Evolutionary conservation across 37 sponge, comb jelly and placozoan species (phyloP), one percentile per base, ranked within the genome.

Genomic region (Dysidea cf. avara): DNA sequence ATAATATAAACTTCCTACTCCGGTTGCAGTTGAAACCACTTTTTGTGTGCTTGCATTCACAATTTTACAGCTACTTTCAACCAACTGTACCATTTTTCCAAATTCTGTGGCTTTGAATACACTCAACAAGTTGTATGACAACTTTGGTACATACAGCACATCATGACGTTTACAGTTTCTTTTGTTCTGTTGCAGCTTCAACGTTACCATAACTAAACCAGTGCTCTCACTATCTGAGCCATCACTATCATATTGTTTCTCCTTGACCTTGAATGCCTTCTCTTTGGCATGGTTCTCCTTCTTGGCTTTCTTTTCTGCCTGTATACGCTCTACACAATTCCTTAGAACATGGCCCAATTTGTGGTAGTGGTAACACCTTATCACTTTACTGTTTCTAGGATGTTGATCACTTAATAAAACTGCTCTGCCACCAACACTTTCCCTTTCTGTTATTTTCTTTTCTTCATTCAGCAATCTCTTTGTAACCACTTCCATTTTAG

Each of bases 71-170:
- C 35, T 60, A 46, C 11, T 22, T 36, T 61, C 36, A 62, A 21
- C 50, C 29, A 80, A 80, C 64, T 69, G 60, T 16, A 53, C 25
- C 20, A 21, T 39, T 24, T 66, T 74, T n/a, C 82, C 75, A 31
- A 25, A 21, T 56, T 82, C 60, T 24, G 70, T 68, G 13, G 53
- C 71, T 47, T 69, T 83, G 11, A 76, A 34, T 26, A 83, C 70
- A 47, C 69, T 83, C 16, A 83, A 43, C 34, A 83, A 43, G 60
- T 75, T 75, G 70, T 83, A 83, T 18, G 76, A 47, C n/a, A 83
- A 64, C n/a, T 54, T 21, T 28, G 83, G 77, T 26, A 83, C 76
- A 66, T 61, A 83, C 50, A 83, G 76, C 51, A 83, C 83, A 75
- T 83, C 64, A 29, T 28, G 34, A 30, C 74, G 66, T 39, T 11